phyloP scores from a whole-genome alignment of 2,888 invertebrate species.

The Cephonodes hylas region DNA sequence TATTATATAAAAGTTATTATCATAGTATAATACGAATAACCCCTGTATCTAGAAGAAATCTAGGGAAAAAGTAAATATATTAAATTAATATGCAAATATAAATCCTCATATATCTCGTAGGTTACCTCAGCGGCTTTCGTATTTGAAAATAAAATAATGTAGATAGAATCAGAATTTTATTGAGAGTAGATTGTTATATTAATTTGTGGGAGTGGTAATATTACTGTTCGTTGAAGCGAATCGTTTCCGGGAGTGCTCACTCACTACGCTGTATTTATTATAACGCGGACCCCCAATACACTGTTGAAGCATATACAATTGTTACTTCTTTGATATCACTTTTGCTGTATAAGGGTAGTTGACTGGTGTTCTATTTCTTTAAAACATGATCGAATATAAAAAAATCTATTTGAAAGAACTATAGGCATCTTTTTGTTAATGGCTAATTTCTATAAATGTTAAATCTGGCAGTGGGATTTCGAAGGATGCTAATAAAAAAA shows the following conservation, averaged over 20 bases:
- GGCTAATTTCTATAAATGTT: too few species aligned
- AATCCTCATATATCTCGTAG: background rate
- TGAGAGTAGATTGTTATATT: background rate
- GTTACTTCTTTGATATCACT: background rate
- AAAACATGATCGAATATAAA: too few species aligned
- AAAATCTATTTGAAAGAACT: too few species aligned
- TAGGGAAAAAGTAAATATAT: background rate
- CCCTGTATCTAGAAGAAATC: background rate
- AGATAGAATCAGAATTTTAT: background rate
- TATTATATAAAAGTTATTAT: background rate
- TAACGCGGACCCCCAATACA: background rate
- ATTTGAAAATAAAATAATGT: background rate
- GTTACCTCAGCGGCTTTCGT: background rate
- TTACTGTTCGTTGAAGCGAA: constrained; percentile 32
- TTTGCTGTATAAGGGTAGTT: too few species aligned
- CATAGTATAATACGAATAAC: background rate
- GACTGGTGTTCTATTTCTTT: too few species aligned
- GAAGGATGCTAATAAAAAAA: too few species aligned
- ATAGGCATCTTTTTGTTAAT: too few species aligned
- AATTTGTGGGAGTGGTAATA: background rate
- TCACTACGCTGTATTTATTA: constrained; percentile 33
- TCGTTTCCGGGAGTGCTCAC: constrained; percentile 23
- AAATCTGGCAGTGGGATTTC: too few species aligned
- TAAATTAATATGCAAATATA: background rate
- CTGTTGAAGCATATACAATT: background rate